phyloP scores from a whole-genome alignment of 2,113 vertebrate species.

The Camelus bactrianus region DNA sequence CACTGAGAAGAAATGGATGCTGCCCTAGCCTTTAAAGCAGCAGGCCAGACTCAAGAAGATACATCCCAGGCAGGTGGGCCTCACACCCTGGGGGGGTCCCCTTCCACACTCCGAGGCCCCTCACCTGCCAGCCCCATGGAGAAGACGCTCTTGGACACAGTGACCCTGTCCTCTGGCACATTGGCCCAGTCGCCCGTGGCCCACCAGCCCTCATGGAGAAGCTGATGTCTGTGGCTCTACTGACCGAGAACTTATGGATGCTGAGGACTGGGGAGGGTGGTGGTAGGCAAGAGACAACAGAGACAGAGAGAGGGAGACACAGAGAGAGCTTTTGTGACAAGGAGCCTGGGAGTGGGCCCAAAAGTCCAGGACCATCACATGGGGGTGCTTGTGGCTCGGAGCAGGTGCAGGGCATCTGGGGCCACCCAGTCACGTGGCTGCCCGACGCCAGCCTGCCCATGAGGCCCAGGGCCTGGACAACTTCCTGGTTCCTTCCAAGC shows the following conservation, averaged over 20 bases:
- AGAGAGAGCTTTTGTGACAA: too few relatives aligned
- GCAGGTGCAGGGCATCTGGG: rapidly evolving
- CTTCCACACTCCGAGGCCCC: not conserved
- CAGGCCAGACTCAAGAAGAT: not conserved
- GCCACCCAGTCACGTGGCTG: not conserved
- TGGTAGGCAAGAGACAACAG: not conserved
- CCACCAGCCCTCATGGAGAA: slow-evolving; percentile 90
- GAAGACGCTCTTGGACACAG: slow-evolving; percentile 93
- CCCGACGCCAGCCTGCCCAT: not conserved
- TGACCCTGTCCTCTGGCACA: slow-evolving; percentile 94
- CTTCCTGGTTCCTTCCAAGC: not conserved
- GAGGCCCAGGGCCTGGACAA: too few relatives aligned
- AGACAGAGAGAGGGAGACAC: too few relatives aligned
- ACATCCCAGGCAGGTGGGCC: not conserved
- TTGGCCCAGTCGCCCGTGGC: slow-evolving; percentile 97
- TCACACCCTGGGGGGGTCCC: not conserved
- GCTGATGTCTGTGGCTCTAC: slow-evolving; percentile 88
- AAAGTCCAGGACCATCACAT: not conserved
- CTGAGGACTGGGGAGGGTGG: slow-evolving; percentile 90
- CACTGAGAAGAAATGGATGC: too few relatives aligned
- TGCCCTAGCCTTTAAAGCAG: not conserved
- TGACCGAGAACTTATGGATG: slow-evolving; percentile 95
- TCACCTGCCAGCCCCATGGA: slow-evolving; percentile 94
- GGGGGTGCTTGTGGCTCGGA: not conserved
- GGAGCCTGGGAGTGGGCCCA: not conserved